These are phyloP conservation scores for Cryptophagus acutangulus DNA, from an alignment of 2,888 invertebrate genomes.

Conservation along the genomic window DNA sequence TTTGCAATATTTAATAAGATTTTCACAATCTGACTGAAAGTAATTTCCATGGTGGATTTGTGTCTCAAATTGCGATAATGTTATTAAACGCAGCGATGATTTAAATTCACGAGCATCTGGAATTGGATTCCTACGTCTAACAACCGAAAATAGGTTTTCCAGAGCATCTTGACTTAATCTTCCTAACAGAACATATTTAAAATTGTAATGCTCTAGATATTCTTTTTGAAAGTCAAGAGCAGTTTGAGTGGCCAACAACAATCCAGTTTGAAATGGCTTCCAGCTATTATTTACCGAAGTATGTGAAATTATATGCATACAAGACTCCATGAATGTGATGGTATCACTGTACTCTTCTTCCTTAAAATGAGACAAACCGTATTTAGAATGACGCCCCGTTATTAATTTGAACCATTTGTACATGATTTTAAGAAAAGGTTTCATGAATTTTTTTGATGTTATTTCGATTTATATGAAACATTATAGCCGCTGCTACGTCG, in stretches of 20 bases:
- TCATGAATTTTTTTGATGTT: constrained; percentile 5
- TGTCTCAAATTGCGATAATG: too few relatives aligned
- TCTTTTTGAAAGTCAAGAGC: constrained; percentile 6
- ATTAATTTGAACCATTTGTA: constrained; percentile 14
- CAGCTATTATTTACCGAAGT: neutral
- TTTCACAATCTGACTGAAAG: too few relatives aligned
- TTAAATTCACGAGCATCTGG: too few relatives aligned
- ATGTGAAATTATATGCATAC: constrained; percentile 6
- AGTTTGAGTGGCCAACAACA: constrained; percentile 3
- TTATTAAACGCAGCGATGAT: too few relatives aligned
- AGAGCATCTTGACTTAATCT: too few relatives aligned
- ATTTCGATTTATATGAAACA: constrained; percentile 7
- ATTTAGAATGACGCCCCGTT: constrained; percentile 3
- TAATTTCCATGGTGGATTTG: too few relatives aligned
- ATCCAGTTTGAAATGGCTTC: constrained; percentile 8
- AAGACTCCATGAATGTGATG: neutral
- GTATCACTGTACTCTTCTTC: constrained; percentile 3
- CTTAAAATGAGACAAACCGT: neutral
- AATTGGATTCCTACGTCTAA: too few relatives aligned
- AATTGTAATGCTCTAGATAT: constrained; percentile 1
- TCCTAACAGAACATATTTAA: too few relatives aligned
- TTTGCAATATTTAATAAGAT: too few relatives aligned
- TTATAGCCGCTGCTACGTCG: constrained; percentile 12
- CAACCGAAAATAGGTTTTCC: too few relatives aligned
- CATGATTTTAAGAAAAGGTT: constrained; percentile 8